Percentiles rank a stretch among this genome's conserved stretches.
phyloP scores from a whole-genome alignment of 2,888 invertebrate genomes.

The Cabera pusaria region DNA sequence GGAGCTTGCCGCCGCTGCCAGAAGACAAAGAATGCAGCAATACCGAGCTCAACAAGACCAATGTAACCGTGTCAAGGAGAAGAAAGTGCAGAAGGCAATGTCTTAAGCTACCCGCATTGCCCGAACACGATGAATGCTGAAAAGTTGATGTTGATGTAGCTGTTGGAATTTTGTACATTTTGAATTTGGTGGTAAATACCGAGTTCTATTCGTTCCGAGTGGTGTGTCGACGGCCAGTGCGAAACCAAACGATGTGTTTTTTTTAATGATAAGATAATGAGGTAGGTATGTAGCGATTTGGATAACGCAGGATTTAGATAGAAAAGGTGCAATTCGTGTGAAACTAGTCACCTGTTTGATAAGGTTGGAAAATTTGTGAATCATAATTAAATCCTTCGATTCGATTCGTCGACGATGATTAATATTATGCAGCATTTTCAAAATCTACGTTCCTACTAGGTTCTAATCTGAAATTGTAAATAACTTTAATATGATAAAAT shows the following conservation, averaged over 20 bases:
- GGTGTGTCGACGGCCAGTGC: slow-evolving; percentile 4
- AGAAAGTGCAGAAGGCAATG: slow-evolving; percentile 61
- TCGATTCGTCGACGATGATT: too few relatives aligned
- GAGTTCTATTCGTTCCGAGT: slow-evolving; percentile 6
- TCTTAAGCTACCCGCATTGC: slow-evolving; percentile 59
- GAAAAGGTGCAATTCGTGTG: slow-evolving; percentile 12
- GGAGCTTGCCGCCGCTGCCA: slow-evolving; percentile 62
- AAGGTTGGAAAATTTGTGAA: too few relatives aligned
- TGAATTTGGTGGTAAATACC: slow-evolving; percentile 2
- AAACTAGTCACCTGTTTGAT: slow-evolving; percentile 11
- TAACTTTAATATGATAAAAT: too few relatives aligned
- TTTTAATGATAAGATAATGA: slow-evolving; percentile 9
- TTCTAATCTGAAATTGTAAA: too few relatives aligned
- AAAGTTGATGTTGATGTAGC: slow-evolving; percentile 4
- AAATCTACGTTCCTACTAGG: too few relatives aligned
- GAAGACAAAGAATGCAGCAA: slow-evolving; percentile 73
- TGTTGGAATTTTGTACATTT: slow-evolving; percentile 6
- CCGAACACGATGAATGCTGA: slow-evolving; percentile 72
- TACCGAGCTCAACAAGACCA: slow-evolving; percentile 57
- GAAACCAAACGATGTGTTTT: slow-evolving; percentile 7
- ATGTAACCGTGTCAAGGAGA: slow-evolving; percentile 49
- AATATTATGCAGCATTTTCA: too few relatives aligned
- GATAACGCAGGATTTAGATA: slow-evolving; percentile 11
- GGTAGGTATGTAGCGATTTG: slow-evolving; percentile 10
- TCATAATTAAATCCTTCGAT: too few relatives aligned